These are phyloP conservation scores for Catharus bicknelli DNA, from an alignment of 2,113 vertebrate genomes.

Conservation along the genomic window DNA sequence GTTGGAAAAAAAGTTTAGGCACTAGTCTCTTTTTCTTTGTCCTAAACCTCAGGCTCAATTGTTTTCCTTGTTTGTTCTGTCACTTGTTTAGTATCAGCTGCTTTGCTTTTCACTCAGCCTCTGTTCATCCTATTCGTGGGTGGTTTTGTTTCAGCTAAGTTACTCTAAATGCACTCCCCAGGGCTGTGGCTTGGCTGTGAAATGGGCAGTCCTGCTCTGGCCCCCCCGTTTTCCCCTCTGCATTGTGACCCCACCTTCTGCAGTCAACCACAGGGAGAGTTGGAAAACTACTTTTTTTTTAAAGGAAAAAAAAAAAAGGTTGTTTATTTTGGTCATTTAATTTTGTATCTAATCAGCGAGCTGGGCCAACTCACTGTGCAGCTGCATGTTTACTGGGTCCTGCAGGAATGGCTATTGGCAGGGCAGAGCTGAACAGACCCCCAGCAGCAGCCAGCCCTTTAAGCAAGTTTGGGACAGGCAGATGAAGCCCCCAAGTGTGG, in stretches of 20 bases:
- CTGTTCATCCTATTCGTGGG: fast-evolving
- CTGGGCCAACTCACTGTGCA: neutral
- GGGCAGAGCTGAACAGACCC: neutral
- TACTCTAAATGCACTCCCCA: neutral
- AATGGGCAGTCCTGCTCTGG: neutral
- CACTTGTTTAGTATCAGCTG: neutral
- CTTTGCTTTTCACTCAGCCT: neutral
- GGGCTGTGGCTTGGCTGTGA: neutral
- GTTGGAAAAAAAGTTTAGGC: neutral
- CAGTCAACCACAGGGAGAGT: neutral
- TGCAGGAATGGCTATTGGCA: neutral
- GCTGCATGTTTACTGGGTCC: slow-evolving; percentile 23
- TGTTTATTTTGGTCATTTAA: slow-evolving; percentile 17
- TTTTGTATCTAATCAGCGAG: neutral
- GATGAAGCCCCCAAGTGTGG: neutral
- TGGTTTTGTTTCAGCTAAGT: neutral
- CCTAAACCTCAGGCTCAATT: neutral
- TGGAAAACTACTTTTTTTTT: neutral
- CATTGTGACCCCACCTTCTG: neutral
- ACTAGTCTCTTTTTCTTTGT: neutral
- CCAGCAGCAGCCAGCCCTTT: neutral
- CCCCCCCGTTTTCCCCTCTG: fast-evolving
- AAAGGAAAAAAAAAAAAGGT: neutral
- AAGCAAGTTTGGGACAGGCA: neutral
- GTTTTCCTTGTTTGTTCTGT: neutral